phyloP scores from a whole-genome alignment of 1,140 invertebrate genomes.

The Phenacoccus solenopsis region DNA sequence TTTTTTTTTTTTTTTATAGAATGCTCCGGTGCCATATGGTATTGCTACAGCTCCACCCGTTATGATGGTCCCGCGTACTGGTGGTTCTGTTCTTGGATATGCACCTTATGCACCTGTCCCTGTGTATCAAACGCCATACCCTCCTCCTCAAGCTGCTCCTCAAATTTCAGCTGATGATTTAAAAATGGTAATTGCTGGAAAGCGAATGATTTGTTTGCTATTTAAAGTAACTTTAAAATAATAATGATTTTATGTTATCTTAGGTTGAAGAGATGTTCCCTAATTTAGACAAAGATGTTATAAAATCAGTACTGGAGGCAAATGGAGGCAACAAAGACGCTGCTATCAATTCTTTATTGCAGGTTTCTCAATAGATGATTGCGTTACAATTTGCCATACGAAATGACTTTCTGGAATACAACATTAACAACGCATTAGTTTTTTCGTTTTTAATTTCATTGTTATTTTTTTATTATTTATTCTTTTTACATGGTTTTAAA shows the following conservation, averaged over 20 bases:
- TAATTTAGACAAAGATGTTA: slow-evolving; percentile 79
- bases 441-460: background rate
- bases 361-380: slow-evolving; percentile 56
- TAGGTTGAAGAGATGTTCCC: slow-evolving; percentile 94
- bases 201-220: background rate
- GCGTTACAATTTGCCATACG: background rate
- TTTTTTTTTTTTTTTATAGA: slow-evolving; percentile 26
- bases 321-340: slow-evolving; percentile 81
- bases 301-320: slow-evolving; percentile 78
- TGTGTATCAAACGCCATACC: slow-evolving; percentile 32
- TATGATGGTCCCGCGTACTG: slow-evolving; percentile 45
- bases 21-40: slow-evolving; percentile 27
- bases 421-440: background rate
- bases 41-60: slow-evolving; percentile 34
- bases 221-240: background rate
- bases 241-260: slow-evolving; percentile 28
- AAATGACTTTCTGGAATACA: background rate
- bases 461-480: background rate
- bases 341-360: slow-evolving; percentile 80
- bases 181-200: slow-evolving; percentile 46
- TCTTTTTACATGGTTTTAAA: background rate
- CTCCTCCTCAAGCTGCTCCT: slow-evolving; percentile 32
- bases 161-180: slow-evolving; percentile 54
- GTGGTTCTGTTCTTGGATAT: slow-evolving; percentile 29
- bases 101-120: slow-evolving; percentile 35